phyloP scores from a whole-genome alignment of 2,113 vertebrate genomes.

The Desmodus rotundus region DNA sequence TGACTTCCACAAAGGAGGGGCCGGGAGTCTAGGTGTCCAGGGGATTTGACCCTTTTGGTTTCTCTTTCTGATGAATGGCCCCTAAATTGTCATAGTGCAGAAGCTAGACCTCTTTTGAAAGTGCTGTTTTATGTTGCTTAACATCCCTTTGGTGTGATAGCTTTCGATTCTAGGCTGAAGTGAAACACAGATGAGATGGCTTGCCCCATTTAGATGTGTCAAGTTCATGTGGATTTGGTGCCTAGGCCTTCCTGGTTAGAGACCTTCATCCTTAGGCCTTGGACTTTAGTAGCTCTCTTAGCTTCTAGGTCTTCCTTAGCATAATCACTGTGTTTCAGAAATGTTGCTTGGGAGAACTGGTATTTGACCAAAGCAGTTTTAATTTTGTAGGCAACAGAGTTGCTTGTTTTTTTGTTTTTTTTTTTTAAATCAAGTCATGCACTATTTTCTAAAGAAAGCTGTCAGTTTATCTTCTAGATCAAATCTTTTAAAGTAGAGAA shows the following conservation, averaged over 20 bases:
- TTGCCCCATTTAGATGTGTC: neutral
- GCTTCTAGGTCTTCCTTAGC: neutral
- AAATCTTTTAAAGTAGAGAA: neutral
- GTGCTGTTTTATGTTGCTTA: neutral
- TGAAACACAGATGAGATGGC: neutral
- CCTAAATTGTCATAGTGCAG: neutral
- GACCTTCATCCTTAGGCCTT: neutral
- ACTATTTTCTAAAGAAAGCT: neutral
- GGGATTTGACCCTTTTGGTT: neutral
- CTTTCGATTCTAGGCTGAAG: neutral
- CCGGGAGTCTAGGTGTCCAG: neutral
- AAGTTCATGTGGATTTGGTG: neutral
- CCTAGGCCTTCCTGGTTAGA: neutral
- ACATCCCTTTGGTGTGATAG: neutral
- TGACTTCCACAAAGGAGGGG: neutral
- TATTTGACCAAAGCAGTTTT: conserved; percentile 7
- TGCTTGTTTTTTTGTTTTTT: neutral
- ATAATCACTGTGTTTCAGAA: neutral
- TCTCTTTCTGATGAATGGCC: neutral
- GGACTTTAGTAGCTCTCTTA: neutral
- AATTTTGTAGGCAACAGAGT: neutral
- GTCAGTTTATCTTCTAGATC: neutral
- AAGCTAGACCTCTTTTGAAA: neutral
- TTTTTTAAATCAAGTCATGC: neutral
- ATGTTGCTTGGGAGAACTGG: neutral